Percentiles rank a stretch among this genome's conserved stretches.
Evolutionary conservation across 2,888 invertebrate species (phyloP).

Genomic region (Eupelmus urozonus): DNA sequence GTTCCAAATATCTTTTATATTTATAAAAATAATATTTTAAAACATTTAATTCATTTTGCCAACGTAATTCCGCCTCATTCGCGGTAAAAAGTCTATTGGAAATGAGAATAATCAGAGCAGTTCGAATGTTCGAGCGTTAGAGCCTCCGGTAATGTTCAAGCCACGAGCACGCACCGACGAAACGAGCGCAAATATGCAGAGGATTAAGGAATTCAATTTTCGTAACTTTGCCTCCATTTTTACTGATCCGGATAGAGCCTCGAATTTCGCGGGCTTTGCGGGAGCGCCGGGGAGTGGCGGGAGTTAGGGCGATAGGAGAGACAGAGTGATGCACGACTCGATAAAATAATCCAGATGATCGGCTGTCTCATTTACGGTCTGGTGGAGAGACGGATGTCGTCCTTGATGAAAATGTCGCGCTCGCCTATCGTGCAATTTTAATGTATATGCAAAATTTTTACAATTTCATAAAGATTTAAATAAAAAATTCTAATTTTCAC

Average conservation of each 20-base stretch:
- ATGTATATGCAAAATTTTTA: too few species aligned
- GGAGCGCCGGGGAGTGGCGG: neutral
- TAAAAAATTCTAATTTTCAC: too few species aligned
- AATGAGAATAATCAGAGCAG: slow-evolving; percentile 34
- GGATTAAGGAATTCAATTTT: slow-evolving; percentile 61
- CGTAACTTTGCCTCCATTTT: slow-evolving; percentile 55
- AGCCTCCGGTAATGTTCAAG: slow-evolving; percentile 25
- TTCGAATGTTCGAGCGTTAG: slow-evolving; percentile 5
- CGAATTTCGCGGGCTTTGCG: slow-evolving; percentile 26
- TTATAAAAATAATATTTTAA: too few species aligned
- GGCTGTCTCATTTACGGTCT: slow-evolving; percentile 20
- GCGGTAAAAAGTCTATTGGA: slow-evolving; percentile 17
- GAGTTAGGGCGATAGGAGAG: neutral
- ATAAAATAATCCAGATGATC: slow-evolving; percentile 26
- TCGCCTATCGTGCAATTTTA: too few species aligned
- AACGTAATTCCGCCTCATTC: neutral
- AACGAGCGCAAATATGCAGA: slow-evolving; percentile 43
- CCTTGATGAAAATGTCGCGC: too few species aligned
- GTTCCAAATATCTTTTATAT: too few species aligned
- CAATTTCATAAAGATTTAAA: too few species aligned
- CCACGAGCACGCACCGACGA: slow-evolving; percentile 11
- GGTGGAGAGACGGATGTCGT: too few species aligned
- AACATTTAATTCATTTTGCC: neutral
- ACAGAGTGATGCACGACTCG: neutral
- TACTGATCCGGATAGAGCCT: slow-evolving; percentile 51